These are phyloP conservation scores for Danaus chrysippus DNA, from an alignment of 2,888 invertebrate genomes.

Conservation along the genomic window DNA sequence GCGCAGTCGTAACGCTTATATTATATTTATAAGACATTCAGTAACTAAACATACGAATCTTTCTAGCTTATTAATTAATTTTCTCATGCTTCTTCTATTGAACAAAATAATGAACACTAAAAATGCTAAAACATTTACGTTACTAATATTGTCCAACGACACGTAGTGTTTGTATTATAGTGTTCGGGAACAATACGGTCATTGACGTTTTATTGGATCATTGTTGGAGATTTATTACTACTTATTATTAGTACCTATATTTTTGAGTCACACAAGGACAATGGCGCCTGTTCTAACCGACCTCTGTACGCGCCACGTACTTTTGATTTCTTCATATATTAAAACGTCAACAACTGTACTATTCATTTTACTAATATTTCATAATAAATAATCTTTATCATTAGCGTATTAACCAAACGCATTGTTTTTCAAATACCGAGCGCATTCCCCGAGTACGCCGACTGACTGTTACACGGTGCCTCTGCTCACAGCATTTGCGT, in stretches of 20 bases:
- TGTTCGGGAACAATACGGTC: slow-evolving; percentile 58
- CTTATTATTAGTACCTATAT: slow-evolving; percentile 25
- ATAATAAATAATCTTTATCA: slow-evolving; percentile 28
- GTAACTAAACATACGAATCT: slow-evolving; percentile 29
- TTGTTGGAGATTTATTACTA: slow-evolving; percentile 36
- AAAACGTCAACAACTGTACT: slow-evolving; percentile 4
- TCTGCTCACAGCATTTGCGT: slow-evolving; percentile 74
- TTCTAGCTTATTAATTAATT: slow-evolving; percentile 38
- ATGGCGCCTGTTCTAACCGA: slow-evolving; percentile 14
- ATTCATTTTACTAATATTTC: slow-evolving; percentile 31
- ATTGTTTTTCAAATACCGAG: slow-evolving; percentile 62
- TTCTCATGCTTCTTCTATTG: slow-evolving; percentile 36
- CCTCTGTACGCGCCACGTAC: background rate
- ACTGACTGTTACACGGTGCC: slow-evolving; percentile 66
- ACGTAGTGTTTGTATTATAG: slow-evolving; percentile 34
- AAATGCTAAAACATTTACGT: slow-evolving; percentile 38
- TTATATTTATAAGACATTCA: slow-evolving; percentile 36
- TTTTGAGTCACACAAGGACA: slow-evolving; percentile 27
- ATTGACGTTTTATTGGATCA: slow-evolving; percentile 50
- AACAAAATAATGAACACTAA: slow-evolving; percentile 18
- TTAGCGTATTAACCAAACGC: slow-evolving; percentile 58
- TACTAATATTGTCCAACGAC: slow-evolving; percentile 5
- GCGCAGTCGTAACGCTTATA: slow-evolving; percentile 60
- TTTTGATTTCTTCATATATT: background rate
- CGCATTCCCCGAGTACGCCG: slow-evolving; percentile 59